Evolutionary conservation across 2,113 vertebrate species (phyloP).

Genomic region (Actenoides lindsayi): DNA sequence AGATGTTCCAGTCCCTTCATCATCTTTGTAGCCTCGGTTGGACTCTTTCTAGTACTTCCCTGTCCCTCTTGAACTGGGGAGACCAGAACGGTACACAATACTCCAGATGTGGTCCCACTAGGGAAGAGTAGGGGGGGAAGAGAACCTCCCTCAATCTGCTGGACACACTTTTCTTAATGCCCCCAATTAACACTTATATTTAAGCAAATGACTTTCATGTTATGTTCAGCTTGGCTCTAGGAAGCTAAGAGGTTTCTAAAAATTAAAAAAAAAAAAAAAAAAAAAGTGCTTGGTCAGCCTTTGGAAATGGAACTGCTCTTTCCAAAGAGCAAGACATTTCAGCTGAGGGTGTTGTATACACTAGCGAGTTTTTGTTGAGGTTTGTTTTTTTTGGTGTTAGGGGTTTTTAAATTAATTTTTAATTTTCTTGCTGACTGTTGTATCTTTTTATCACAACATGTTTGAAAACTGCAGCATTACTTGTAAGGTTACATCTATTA

Average conservation of each 20-base stretch:
- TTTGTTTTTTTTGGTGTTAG: background rate
- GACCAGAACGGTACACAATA: too few relatives aligned
- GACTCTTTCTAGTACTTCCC: too few relatives aligned
- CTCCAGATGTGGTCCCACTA: too few relatives aligned
- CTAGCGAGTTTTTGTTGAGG: background rate
- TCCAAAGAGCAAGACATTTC: background rate
- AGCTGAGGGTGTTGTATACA: background rate
- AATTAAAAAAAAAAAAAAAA: background rate
- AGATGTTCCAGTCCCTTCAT: too few relatives aligned
- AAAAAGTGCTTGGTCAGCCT: background rate
- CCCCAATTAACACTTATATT: background rate
- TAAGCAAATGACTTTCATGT: background rate
- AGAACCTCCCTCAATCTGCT: too few relatives aligned
- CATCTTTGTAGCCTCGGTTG: too few relatives aligned
- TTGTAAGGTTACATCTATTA: background rate
- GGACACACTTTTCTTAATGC: too few relatives aligned
- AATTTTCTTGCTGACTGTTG: background rate
- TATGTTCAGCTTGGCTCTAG: background rate
- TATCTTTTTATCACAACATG: background rate
- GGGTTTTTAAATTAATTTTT: background rate
- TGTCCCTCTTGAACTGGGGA: too few relatives aligned
- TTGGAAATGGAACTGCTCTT: background rate
- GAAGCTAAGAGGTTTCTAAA: background rate
- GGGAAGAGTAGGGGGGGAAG: too few relatives aligned
- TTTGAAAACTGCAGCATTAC: background rate